These are phyloP conservation scores for Coendou prehensilis DNA, from an alignment of 2,797 vertebrate species.

Conservation along the genomic window DNA sequence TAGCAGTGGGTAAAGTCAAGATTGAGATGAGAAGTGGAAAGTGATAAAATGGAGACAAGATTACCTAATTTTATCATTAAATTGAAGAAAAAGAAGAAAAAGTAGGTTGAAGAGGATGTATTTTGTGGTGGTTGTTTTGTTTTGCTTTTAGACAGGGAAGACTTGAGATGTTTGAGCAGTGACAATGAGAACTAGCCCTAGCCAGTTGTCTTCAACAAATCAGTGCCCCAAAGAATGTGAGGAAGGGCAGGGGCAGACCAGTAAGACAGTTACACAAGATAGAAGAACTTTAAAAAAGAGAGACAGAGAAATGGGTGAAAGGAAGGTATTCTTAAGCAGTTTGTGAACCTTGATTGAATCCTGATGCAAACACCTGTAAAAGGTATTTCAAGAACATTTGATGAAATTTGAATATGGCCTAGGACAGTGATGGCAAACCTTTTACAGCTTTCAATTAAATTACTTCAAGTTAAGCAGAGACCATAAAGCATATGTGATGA, in stretches of 20 bases:
- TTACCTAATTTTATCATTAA: background rate
- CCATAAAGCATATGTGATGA: background rate
- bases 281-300: background rate
- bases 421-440: background rate
- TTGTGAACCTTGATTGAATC: background rate
- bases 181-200: background rate
- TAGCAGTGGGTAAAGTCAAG: background rate
- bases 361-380: background rate
- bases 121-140: background rate
- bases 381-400: background rate
- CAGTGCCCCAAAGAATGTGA: background rate
- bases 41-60: background rate
- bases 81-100: slow-evolving; percentile 18
- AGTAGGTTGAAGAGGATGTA: background rate
- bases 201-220: background rate
- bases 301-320: background rate
- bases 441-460: background rate
- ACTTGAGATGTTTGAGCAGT: background rate
- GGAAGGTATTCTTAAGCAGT: background rate
- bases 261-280: background rate
- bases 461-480: background rate
- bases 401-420: background rate
- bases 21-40: background rate
- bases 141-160: background rate
- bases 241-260: background rate